Evolutionary conservation across 2,113 vertebrate genomes (phyloP), one percentile per base, ranked within the genome.

Genomic region (Vicugna pacos): DNA sequence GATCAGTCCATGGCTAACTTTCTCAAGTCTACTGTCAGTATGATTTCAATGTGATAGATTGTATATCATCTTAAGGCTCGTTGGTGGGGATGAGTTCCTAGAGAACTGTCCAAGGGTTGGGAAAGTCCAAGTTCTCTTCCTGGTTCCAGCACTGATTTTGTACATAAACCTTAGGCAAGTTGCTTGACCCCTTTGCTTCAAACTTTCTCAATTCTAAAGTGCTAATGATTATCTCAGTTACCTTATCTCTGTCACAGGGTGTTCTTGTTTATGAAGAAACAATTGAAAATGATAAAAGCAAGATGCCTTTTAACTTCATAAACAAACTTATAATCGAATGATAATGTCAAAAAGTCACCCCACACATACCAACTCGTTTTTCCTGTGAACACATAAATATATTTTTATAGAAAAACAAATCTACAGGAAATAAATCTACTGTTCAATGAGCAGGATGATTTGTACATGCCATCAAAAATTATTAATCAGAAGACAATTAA

Each of bases 381-480:
- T 79, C 97, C 98, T 96, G 93, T 84, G 79, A 98, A 83, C 94
- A 93, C 82, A 98, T 94, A 97, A 96, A 96, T 98, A 96, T 98
- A 98, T 98, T 97, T 98, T 98, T 98, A 83, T 98, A 98, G 77
- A 67, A 93, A 96, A 96, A 77, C 82, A 62, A 70, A 94, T 65
- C 91, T 92, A 73, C 95, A 94, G 82, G 94, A 96, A 76, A 73
- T 35, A 28, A 80, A 42, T 60, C 93, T 91, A 2, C 96, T 92
- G 91, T 83, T 69, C 82, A 10, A 0, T 0, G 20, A 69, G 77
- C 73, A 82, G 96, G 72, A 69, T 3, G 85, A 90, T 88, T 48
- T 97, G 81, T 91, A 96, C 81, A 56, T 94, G 72, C 91, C 97
- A 81, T 67, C 95, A 19, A 86, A 75, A 89, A 89, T 42, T 42